Percentiles rank a stretch among this genome's conserved stretches.
These are phyloP conservation scores for Oeneis ivallda DNA, from an alignment of 2,888 invertebrate genomes.

Conservation along the genomic window DNA sequence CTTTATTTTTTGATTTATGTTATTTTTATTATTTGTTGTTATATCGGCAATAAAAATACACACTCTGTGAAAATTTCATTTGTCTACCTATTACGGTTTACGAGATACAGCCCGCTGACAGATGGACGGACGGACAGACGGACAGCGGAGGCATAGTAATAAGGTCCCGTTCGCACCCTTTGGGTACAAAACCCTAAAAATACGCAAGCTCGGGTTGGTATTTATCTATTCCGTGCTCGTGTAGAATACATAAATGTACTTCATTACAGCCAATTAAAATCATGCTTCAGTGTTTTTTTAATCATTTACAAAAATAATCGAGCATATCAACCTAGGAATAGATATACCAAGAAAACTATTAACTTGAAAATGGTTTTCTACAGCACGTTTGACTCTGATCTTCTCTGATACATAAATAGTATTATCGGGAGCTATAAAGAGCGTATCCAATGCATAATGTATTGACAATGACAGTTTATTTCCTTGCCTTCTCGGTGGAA, in stretches of 20 bases:
- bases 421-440: constrained; percentile 23
- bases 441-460: constrained; percentile 30
- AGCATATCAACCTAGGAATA: not conserved
- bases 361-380: constrained; percentile 2
- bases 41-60: too few species aligned
- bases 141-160: too few species aligned
- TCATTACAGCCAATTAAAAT: not conserved
- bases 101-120: too few species aligned
- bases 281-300: not conserved
- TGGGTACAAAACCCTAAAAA: too few species aligned
- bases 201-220: too few species aligned
- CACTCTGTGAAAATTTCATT: too few species aligned
- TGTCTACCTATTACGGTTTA: too few species aligned
- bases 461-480: constrained; percentile 32
- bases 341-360: not conserved
- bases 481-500: constrained; percentile 22
- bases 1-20: too few species aligned
- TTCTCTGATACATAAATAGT: constrained; percentile 19
- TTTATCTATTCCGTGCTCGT: too few species aligned
- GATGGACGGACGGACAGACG: too few species aligned
- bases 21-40: too few species aligned
- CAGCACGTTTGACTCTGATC: constrained; percentile 13
- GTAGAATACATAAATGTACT: not conserved
- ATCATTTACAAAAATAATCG: not conserved
- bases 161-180: too few species aligned